A percentile compares a stretch with the other conserved stretches of the same genome.
phyloP scores from a whole-genome alignment of 1,140 invertebrate genomes.

The Uloborus diversus region DNA sequence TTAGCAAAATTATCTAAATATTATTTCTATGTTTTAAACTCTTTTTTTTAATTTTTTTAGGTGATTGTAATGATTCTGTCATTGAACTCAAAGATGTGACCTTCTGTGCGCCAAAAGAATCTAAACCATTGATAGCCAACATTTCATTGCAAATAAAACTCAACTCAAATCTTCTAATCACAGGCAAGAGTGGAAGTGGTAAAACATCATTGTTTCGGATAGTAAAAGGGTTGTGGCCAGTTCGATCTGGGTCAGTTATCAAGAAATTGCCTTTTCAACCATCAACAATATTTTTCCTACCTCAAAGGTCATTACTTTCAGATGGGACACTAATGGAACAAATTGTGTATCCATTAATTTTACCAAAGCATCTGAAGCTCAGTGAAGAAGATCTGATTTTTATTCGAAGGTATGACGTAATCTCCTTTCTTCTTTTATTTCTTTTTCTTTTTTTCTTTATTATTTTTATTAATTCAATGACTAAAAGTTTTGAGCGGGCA shows the following conservation, averaged over 20 bases:
- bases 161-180: conserved; percentile 69
- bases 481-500: background rate
- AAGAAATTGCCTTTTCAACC: conserved; percentile 60
- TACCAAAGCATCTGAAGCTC: conserved; percentile 22
- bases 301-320: conserved; percentile 73
- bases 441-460: too few species aligned
- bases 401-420: conserved; percentile 3
- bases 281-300: conserved; percentile 68
- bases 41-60: too few species aligned
- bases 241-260: conserved; percentile 64
- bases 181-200: conserved; percentile 72
- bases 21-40: too few species aligned
- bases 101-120: conserved; percentile 57
- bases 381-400: conserved; percentile 7
- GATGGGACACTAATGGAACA: conserved; percentile 71
- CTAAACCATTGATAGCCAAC: conserved; percentile 16
- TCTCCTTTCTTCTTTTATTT: too few species aligned
- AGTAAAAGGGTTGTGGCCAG: conserved; percentile 71
- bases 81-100: conserved; percentile 54
- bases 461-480: background rate
- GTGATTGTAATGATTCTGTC: background rate
- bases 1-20: too few species aligned
- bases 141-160: conserved; percentile 62
- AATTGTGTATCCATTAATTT: conserved; percentile 65
- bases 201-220: conserved; percentile 72